Base-by-base conservation (phyloP, 2,113 vertebrate genomes). In the Vidua macroura region DNA sequence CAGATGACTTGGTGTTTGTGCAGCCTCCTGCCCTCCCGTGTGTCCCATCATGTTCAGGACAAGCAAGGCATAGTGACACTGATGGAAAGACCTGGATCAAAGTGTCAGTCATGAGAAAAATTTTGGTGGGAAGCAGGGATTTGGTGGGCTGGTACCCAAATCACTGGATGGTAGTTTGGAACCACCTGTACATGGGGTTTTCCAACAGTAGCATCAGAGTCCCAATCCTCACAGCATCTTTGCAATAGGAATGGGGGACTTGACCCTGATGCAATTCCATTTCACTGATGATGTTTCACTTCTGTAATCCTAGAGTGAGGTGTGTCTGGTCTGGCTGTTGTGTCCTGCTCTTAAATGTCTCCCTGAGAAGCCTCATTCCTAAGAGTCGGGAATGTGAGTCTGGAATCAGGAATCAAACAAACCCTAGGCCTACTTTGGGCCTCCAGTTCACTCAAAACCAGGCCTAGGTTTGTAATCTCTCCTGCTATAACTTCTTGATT, bases 371-470 rank as follows among this genome's bases (percentile, higher is more conserved):
- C 22, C 17, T 44, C 59, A 55, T 83, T 90, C 72, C 48, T 74
- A 30, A 73, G 3, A 69, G n/a, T 2, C 1, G 8, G 63, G 79
- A 90, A 83, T 92, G 30, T 44, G 60, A 70, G 25, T 77, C 68
- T 95, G 80, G 60, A 86, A 83, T 55, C 33, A 81, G 59, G 74
- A 94, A 46, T 37, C 74, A 88, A 93, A 74, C 31, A 95, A 94
- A 90, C 27, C 15, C 18, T 48, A 48, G 25, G 67, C 30, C 75
- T 48, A 28, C 4, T 43, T 28, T 81, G 27, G 51, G 13, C 24
- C 48, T 81, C 35, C 0, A 1, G 48, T 19, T 70, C 30, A 18
- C 55, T 70, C 35, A 16, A 93, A 83, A 88, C 56, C 55, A 86
- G 66, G 18, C 27, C 66, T 30, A 75, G 19, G 19, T 27, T 75